Evolutionary conservation across 2,888 invertebrate species (phyloP).

Genomic region (Dyspetes luteomarginatus): DNA sequence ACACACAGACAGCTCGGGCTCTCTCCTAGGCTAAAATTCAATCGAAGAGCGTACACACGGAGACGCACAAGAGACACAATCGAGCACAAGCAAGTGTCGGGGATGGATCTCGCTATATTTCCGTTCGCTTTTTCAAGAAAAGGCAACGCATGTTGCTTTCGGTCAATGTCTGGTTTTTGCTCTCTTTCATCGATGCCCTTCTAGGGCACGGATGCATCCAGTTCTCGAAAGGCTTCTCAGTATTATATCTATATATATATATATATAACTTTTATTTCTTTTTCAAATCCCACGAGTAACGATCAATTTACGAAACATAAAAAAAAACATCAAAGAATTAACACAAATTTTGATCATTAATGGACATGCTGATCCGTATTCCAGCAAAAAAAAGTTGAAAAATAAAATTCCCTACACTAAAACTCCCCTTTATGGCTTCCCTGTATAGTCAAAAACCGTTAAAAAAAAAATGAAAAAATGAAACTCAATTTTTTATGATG

Average conservation of each 20-base stretch:
- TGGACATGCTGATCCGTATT: no score
- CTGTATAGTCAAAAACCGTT: neutral
- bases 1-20: neutral
- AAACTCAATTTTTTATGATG: neutral
- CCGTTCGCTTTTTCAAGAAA: neutral
- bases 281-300: neutral
- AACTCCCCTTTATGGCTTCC: neutral
- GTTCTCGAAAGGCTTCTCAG: neutral
- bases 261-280: neutral
- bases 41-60: slow-evolving; percentile 7
- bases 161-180: neutral
- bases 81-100: slow-evolving; percentile 27
- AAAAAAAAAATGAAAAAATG: neutral
- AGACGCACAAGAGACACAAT: slow-evolving; percentile 7
- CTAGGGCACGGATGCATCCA: neutral
- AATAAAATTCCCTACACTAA: neutral
- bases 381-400: no score
- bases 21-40: slow-evolving; percentile 3
- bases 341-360: no score
- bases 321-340: no score
- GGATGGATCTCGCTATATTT: slow-evolving; percentile 2
- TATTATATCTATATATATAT: no score
- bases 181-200: neutral
- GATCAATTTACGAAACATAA: no score
- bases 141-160: neutral